Percentiles rank a stretch among this genome's conserved stretches.
These are phyloP conservation scores for Tetramorium bicarinatum DNA, from an alignment of 2,888 invertebrate species.

Conservation along the genomic window DNA sequence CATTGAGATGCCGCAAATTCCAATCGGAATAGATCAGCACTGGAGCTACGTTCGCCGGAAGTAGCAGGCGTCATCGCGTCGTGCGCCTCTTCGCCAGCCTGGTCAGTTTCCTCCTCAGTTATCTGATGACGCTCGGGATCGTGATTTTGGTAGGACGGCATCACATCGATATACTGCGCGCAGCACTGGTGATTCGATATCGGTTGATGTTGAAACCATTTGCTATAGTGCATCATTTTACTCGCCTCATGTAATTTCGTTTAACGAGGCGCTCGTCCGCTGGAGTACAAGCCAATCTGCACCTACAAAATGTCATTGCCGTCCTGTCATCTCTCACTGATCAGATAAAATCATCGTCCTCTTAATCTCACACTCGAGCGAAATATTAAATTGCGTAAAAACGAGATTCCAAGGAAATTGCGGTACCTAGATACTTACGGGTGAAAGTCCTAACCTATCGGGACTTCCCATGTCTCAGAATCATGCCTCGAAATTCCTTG, in stretches of 20 bases:
- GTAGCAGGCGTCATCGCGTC: conserved; percentile 83
- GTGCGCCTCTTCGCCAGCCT: conserved; percentile 81
- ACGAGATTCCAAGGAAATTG: not conserved
- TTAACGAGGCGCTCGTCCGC: conserved; percentile 1
- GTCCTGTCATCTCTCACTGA: not conserved
- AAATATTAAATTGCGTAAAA: conserved; percentile 1
- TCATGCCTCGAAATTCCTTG: not conserved
- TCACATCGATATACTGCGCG: conserved; percentile 69
- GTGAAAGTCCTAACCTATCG: conserved; percentile 24
- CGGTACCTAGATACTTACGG: not conserved
- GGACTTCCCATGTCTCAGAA: conserved; percentile 3
- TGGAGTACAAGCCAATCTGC: not conserved
- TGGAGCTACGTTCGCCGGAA: conserved; percentile 82
- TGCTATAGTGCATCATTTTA: conserved; percentile 80
- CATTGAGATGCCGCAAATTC: conserved; percentile 95
- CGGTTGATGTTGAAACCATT: conserved; percentile 76
- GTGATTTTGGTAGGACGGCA: conserved; percentile 65
- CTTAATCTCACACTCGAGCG: not conserved
- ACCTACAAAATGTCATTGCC: conserved; percentile 13
- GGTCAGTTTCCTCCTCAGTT: conserved; percentile 82
- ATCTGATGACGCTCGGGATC: conserved; percentile 66
- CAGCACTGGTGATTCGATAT: conserved; percentile 76
- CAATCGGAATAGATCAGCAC: conserved; percentile 89
- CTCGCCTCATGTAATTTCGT: conserved; percentile 24
- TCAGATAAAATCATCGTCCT: not conserved